Percentiles rank a stretch among this genome's conserved stretches.
phyloP scores from a whole-genome alignment of 2,113 vertebrate genomes.

The Columba livia region DNA sequence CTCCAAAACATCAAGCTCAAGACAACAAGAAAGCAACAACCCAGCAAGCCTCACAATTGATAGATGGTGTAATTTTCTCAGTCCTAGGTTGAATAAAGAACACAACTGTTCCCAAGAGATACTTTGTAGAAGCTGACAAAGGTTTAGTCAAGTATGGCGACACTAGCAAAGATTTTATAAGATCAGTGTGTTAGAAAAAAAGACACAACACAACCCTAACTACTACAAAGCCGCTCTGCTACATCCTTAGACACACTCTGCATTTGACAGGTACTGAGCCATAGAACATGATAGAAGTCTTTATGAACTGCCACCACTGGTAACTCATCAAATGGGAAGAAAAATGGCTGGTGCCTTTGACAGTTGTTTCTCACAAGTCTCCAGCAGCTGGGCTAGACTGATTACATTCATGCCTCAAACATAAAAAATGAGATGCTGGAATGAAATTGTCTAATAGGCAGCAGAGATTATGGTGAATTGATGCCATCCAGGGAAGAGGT shows the following conservation, averaged over 20 bases:
- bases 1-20: conserved; percentile 65
- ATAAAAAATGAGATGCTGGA: conserved; percentile 27
- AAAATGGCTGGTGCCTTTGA: neutral
- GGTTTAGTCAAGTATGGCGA: conserved; percentile 51
- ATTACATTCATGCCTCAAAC: conserved; percentile 31
- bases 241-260: neutral
- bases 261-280: conserved; percentile 29
- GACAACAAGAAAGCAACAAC: conserved; percentile 49
- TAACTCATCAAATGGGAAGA: conserved; percentile 34
- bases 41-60: conserved; percentile 26
- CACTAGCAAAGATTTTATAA: conserved; percentile 32
- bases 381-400: conserved; percentile 17
- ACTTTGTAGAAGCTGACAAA: conserved; percentile 35
- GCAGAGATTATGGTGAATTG: conserved; percentile 12
- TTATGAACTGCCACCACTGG: neutral
- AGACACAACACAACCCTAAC: neutral
- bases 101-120: conserved; percentile 27
- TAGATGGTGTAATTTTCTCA: conserved; percentile 73
- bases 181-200: conserved; percentile 10
- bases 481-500: neutral
- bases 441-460: conserved; percentile 22
- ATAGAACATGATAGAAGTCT: conserved; percentile 11
- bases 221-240: neutral
- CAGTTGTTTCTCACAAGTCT: conserved; percentile 22
- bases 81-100: conserved; percentile 45